phyloP scores from a whole-genome alignment of 1,140 invertebrate species.

The Drosophila rhopaloa region DNA sequence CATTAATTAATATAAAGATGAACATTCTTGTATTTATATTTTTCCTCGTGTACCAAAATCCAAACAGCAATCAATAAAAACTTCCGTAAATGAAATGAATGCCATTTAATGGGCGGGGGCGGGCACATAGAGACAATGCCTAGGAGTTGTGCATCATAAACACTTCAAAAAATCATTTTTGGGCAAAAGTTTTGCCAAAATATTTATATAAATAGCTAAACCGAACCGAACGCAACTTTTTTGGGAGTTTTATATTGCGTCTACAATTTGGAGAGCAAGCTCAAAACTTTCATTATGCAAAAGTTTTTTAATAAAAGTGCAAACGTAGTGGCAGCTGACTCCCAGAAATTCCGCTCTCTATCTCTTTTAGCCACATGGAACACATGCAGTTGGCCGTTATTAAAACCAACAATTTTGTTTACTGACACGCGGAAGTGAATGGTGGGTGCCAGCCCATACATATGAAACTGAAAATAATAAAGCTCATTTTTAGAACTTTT shows the following conservation, averaged over 20 bases:
- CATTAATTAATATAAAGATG: too few relatives aligned
- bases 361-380: conserved; percentile 9
- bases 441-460: background rate
- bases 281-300: conserved; percentile 79
- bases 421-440: conserved; percentile 2
- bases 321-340: conserved; percentile 58
- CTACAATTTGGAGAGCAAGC: conserved; percentile 66
- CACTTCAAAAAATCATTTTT: conserved; percentile 52
- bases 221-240: conserved; percentile 51
- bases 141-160: conserved; percentile 17
- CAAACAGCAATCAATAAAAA: conserved; percentile 56
- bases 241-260: conserved; percentile 62
- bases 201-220: conserved; percentile 71
- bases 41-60: background rate
- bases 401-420: conserved; percentile 65
- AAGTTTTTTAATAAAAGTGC: conserved; percentile 81
- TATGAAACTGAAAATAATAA: conserved; percentile 15
- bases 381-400: conserved; percentile 47
- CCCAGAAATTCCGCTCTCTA: conserved; percentile 13
- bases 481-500: conserved; percentile 11
- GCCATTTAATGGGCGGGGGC: conserved; percentile 13
- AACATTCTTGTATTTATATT: too few relatives aligned
- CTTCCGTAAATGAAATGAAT: conserved; percentile 48
- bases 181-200: conserved; percentile 48
- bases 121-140: background rate